A percentile compares a stretch with the other conserved stretches of the same genome.
Conservation (phyloP, 2,888 invertebrate genomes). For the Stratiomys singularior region DNA sequence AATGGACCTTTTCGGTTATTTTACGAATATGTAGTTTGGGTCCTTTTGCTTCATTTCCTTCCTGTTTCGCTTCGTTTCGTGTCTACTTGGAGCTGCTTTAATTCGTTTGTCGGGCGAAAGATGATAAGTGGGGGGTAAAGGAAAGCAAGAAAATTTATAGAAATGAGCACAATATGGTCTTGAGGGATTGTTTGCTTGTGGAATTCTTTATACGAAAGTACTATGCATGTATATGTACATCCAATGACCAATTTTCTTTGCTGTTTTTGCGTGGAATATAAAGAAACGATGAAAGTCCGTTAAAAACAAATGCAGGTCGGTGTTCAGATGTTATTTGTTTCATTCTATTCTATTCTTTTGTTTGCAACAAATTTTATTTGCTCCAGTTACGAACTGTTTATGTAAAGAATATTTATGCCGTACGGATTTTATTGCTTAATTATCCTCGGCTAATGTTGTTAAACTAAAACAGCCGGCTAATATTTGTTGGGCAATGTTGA, state of each 20-base stretch:
- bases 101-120: background rate
- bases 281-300: background rate
- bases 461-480: too few relatives aligned
- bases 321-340: background rate
- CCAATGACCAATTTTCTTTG: background rate
- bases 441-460: slow-evolving; percentile 6
- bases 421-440: slow-evolving; percentile 7
- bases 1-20: slow-evolving; percentile 40
- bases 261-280: background rate
- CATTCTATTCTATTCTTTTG: background rate
- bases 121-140: background rate
- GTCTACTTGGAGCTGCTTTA: background rate
- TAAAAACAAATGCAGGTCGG: background rate
- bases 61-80: background rate
- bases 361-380: background rate
- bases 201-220: background rate
- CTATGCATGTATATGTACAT: too few relatives aligned
- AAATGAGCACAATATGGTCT: slow-evolving; percentile 15
- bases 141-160: slow-evolving; percentile 9
- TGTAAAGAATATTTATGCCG: background rate
- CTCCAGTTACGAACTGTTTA: background rate
- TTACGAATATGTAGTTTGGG: slow-evolving; percentile 30
- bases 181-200: background rate
- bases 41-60: slow-evolving; percentile 5
- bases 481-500: background rate